Evolutionary conservation across 30 jellyfish, hydroid and myxozoan species (phyloP).

Genomic region (Aurelia sp.): DNA sequence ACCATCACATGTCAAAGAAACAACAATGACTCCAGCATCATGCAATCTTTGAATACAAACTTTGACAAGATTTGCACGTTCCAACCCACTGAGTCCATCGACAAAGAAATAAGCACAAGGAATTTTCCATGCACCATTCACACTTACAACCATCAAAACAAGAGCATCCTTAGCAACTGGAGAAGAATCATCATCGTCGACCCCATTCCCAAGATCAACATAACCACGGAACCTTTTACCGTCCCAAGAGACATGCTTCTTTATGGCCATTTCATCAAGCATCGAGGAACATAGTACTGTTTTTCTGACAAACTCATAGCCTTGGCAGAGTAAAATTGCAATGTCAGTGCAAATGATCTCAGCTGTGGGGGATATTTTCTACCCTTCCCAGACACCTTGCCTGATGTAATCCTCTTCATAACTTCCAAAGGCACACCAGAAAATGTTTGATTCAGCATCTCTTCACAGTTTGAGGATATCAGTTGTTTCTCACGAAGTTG

Average conservation of each 20-base stretch:
- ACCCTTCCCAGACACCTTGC: conserved; percentile 47
- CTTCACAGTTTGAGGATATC: conserved; percentile 71
- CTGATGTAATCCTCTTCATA: conserved; percentile 42
- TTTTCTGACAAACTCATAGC: conserved; percentile 55
- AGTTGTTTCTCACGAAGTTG: conserved; percentile 34
- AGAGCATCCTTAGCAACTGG: conserved; percentile 56
- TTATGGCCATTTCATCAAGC: conserved; percentile 53
- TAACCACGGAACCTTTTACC: conserved; percentile 45
- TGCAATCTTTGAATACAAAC: too few species aligned
- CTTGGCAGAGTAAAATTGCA: conserved; percentile 65
- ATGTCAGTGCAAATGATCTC: conserved; percentile 47
- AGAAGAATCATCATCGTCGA: conserved; percentile 41
- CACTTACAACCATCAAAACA: conserved; percentile 51
- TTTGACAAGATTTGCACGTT: conserved; percentile 71
- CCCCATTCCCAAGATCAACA: conserved; percentile 60
- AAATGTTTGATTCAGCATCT: conserved; percentile 41
- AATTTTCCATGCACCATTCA: conserved; percentile 65
- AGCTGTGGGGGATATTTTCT: conserved; percentile 26
- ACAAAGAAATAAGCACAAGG: conserved; percentile 53
- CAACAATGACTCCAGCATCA: too few species aligned
- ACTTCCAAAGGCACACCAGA: conserved; percentile 58
- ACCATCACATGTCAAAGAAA: too few species aligned
- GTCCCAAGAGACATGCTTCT: conserved; percentile 60
- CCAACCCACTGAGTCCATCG: conserved; percentile 64
- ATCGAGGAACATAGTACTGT: conserved; percentile 4